A percentile compares a stretch with the other conserved stretches of the same genome.
Evolutionary conservation across 2,797 vertebrate genomes (phyloP).

Genomic region (Amniataba percoides): DNA sequence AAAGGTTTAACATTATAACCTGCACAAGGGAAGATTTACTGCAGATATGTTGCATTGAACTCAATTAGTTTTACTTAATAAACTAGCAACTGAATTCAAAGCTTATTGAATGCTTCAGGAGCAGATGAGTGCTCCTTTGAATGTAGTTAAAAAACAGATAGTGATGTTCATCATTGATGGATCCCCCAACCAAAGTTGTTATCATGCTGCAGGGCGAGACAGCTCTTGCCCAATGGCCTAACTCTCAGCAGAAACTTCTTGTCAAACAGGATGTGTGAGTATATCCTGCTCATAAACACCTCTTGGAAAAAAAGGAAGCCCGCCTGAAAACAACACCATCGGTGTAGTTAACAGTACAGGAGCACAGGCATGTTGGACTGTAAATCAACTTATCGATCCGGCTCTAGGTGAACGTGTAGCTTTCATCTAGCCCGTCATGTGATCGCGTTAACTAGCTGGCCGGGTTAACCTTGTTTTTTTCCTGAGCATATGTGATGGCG

Average conservation of each 20-base stretch:
- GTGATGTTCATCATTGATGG: neutral
- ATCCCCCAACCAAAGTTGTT: neutral
- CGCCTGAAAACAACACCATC: constrained; percentile 22
- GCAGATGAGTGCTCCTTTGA: neutral
- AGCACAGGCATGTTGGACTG: neutral
- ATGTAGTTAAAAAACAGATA: neutral
- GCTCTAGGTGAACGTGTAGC: constrained; percentile 34
- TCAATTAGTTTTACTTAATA: too few species aligned
- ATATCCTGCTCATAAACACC: constrained; percentile 15
- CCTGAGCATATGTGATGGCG: neutral
- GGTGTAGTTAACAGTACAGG: neutral
- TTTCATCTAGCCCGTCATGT: constrained; percentile 47
- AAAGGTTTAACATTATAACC: neutral
- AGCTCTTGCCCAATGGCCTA: constrained; percentile 8
- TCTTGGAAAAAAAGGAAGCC: neutral
- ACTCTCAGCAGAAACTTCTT: constrained; percentile 13
- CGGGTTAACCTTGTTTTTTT: constrained; percentile 13
- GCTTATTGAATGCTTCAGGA: neutral
- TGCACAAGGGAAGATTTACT: neutral
- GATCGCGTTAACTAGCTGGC: constrained; percentile 32
- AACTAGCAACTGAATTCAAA: too few species aligned
- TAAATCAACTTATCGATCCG: constrained; percentile 39
- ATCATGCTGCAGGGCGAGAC: constrained; percentile 11
- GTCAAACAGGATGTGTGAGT: constrained; percentile 62
- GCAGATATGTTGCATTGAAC: neutral